These are phyloP conservation scores for Clarias batrachus DNA, from an alignment of 2,113 vertebrate species.

Conservation along the genomic window DNA sequence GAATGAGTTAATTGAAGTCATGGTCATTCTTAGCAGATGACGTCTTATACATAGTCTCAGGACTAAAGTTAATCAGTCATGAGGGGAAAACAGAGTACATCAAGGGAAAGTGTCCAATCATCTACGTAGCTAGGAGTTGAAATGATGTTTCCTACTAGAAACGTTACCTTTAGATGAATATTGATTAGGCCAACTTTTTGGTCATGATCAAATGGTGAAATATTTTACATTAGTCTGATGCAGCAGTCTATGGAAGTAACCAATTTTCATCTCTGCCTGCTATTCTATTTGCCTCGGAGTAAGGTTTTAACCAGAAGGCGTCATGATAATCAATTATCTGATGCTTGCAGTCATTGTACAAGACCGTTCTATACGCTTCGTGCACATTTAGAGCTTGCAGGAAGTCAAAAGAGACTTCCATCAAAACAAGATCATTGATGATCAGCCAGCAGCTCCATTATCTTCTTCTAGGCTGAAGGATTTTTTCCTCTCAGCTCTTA, in stretches of 20 bases:
- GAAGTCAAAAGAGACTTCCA: background rate
- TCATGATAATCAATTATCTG: background rate
- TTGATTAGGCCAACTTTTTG: background rate
- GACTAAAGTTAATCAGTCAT: background rate
- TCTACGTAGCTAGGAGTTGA: background rate
- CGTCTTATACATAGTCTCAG: background rate
- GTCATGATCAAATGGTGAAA: background rate
- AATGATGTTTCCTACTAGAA: too few relatives aligned
- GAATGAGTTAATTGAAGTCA: background rate
- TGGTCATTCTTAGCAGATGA: background rate
- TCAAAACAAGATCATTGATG: background rate
- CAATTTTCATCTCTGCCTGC: background rate
- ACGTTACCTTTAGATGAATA: background rate
- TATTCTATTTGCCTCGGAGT: background rate
- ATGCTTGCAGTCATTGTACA: background rate
- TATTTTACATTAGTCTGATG: background rate
- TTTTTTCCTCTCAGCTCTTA: background rate
- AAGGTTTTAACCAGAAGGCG: background rate
- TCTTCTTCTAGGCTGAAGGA: background rate
- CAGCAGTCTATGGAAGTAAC: background rate
- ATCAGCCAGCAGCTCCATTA: conserved; percentile 27
- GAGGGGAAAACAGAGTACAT: background rate
- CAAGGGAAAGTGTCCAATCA: background rate
- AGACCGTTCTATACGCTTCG: background rate
- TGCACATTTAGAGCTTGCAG: background rate